Evolutionary conservation across 2,888 invertebrate genomes (phyloP), one percentile per base, ranked within the genome.

Genomic region (Nephrotoma guestfalica): DNA sequence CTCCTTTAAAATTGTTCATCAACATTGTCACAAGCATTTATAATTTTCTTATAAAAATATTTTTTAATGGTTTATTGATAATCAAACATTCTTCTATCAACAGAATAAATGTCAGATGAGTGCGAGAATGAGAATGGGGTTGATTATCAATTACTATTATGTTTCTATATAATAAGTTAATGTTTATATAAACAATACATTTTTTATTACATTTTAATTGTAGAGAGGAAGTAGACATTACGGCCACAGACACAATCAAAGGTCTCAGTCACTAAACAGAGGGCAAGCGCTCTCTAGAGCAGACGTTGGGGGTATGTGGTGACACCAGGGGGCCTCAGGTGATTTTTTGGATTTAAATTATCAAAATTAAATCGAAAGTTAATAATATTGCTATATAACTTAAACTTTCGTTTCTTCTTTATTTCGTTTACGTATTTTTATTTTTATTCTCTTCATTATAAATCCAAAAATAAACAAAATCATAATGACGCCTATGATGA

Each of bases 241-340:
- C 91, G 90, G 90, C 88, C 93, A 94, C 89, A 91, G 92, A 89
- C 94, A 94, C 90, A 94, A 94, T 91, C 95, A 95, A 92, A 94
- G 95, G 89, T 95, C 95, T 89, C 95, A 95, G 93, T 95, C 95
- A 89, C 92, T 95, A 91, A 95, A 95, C 93, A 94, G 95, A 91
- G 95, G 95, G 88, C 94, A 94, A 91, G 94, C 94, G 89, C 92
- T 94, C 89, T 94, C 94, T 90, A 93, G 94, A 91, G 93, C 94
- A 92, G 94, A 94, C 93, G 93, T 92, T 88, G 92, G 92, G 90
- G 94, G 94, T 91, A 94, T 95, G 94, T 95, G 95, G 95, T 95
- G 95, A 95, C 95, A 95, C 93, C 94, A 95, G 94, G 94, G 94
- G 92, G 93, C 94, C 94, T 93, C 94, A 93, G 94, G 94, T 94